phyloP scores from a whole-genome alignment of 2,113 vertebrate genomes.

The Macquaria australasica region DNA sequence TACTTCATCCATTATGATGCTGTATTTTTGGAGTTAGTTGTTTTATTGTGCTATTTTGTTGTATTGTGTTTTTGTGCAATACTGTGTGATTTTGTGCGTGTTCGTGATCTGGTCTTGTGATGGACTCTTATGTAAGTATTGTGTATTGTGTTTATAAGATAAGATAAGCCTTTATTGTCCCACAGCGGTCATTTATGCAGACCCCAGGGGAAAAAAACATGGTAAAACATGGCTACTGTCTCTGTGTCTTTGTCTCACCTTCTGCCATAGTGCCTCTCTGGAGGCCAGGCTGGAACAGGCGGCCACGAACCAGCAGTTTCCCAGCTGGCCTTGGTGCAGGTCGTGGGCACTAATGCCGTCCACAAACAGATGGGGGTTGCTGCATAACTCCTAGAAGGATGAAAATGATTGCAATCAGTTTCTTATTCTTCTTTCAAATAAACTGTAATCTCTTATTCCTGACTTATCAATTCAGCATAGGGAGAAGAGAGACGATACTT shows the following conservation, averaged over 20 bases:
- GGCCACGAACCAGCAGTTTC: slow-evolving; percentile 85
- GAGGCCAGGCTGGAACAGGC: slow-evolving; percentile 83
- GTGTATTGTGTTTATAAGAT: too few species aligned
- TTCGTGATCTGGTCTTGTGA: neutral
- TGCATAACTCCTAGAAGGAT: slow-evolving; percentile 72
- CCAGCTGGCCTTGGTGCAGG: slow-evolving; percentile 82
- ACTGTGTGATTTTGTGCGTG: neutral
- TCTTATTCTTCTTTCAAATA: neutral
- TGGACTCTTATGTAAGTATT: neutral
- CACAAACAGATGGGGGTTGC: slow-evolving; percentile 80
- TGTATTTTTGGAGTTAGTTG: neutral
- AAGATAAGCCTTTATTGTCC: too few species aligned
- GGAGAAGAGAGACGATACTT: neutral
- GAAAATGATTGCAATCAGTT: neutral
- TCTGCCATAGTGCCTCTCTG: slow-evolving; percentile 80
- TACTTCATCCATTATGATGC: too few species aligned
- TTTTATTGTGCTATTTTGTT: neutral
- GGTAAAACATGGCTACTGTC: neutral
- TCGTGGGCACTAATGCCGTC: slow-evolving; percentile 83
- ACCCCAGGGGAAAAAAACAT: too few species aligned
- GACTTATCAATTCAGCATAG: neutral
- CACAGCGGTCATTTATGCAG: too few species aligned
- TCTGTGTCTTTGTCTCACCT: slow-evolving; percentile 63
- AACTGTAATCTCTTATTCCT: neutral
- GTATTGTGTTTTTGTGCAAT: neutral